Evolutionary conservation across 2,113 vertebrate genomes (phyloP).

Genomic region (Malurus alboscapulatus): DNA sequence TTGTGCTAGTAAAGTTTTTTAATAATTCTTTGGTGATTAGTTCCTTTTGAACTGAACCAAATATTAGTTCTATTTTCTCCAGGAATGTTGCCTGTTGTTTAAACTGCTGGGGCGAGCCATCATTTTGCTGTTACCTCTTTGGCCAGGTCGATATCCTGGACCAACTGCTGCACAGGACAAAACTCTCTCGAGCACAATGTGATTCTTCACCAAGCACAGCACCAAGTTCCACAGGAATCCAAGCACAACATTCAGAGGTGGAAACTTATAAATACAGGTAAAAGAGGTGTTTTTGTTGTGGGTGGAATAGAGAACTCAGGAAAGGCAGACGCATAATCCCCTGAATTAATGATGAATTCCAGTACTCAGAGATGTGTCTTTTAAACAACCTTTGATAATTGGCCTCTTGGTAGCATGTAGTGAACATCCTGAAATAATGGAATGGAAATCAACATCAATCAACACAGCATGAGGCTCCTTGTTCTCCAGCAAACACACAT

Average conservation of each 20-base stretch:
- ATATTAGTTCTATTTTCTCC: not conserved
- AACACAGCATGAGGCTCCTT: constrained; percentile 55
- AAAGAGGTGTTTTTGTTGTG: not conserved
- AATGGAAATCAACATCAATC: constrained; percentile 61
- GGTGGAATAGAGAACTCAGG: not conserved
- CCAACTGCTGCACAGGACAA: not conserved
- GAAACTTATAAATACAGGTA: not conserved
- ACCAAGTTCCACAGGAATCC: not conserved
- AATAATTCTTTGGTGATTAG: not conserved
- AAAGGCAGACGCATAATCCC: constrained; percentile 17
- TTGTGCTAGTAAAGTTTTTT: not conserved
- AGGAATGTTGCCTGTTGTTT: not conserved
- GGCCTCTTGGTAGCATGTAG: constrained; percentile 40
- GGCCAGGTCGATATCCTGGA: not conserved
- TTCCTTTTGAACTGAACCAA: not conserved
- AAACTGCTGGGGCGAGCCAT: not conserved
- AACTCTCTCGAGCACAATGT: not conserved
- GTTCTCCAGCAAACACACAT: constrained; percentile 23
- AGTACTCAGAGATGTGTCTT: constrained; percentile 51
- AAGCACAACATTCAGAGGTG: not conserved
- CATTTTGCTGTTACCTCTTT: not conserved
- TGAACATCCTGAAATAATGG: constrained; percentile 51
- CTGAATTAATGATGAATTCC: constrained; percentile 51
- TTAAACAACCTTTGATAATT: constrained; percentile 65
- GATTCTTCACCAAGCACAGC: not conserved